These are phyloP conservation scores for Blastobasis adustella DNA, from an alignment of 2,888 invertebrate species.

Conservation along the genomic window DNA sequence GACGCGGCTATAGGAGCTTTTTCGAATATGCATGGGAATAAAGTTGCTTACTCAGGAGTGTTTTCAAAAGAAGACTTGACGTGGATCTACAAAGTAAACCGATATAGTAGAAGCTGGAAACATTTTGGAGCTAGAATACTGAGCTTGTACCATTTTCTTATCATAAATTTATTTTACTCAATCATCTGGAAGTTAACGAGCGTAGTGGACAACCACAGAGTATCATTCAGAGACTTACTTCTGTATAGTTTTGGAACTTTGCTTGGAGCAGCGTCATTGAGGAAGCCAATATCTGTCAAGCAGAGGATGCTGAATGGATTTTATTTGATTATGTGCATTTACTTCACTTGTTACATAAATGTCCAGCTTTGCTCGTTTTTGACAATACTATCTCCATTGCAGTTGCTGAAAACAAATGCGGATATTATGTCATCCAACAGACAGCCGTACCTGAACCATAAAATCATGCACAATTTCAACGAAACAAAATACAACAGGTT, in stretches of 20 bases:
- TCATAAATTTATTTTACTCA: slow-evolving; percentile 41
- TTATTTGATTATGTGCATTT: slow-evolving; percentile 42
- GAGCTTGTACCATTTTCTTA: slow-evolving; percentile 41
- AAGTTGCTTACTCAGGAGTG: slow-evolving; percentile 47
- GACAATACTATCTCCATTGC: slow-evolving; percentile 43
- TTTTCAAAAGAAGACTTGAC: slow-evolving; percentile 38
- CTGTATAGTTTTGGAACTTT: slow-evolving; percentile 46
- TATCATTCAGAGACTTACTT: slow-evolving; percentile 29
- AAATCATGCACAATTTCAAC: slow-evolving; percentile 33
- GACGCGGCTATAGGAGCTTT: slow-evolving; percentile 51
- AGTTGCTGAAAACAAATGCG: slow-evolving; percentile 31
- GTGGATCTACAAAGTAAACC: slow-evolving; percentile 45
- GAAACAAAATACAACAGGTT: slow-evolving; percentile 36
- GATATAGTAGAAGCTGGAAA: slow-evolving; percentile 39
- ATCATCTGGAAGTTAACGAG: slow-evolving; percentile 34
- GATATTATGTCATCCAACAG: slow-evolving; percentile 40
- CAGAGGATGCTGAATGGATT: slow-evolving; percentile 43
- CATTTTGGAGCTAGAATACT: slow-evolving; percentile 33
- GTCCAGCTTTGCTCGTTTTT: slow-evolving; percentile 49
- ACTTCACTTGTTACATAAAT: slow-evolving; percentile 41
- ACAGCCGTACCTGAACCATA: slow-evolving; percentile 26
- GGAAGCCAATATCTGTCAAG: slow-evolving; percentile 35
- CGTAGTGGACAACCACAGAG: slow-evolving; percentile 26
- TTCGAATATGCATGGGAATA: slow-evolving; percentile 42
- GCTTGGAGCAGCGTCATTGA: slow-evolving; percentile 36